Conservation (phyloP, 2,888 invertebrate species). For the Myopa tessellatipennis region DNA sequence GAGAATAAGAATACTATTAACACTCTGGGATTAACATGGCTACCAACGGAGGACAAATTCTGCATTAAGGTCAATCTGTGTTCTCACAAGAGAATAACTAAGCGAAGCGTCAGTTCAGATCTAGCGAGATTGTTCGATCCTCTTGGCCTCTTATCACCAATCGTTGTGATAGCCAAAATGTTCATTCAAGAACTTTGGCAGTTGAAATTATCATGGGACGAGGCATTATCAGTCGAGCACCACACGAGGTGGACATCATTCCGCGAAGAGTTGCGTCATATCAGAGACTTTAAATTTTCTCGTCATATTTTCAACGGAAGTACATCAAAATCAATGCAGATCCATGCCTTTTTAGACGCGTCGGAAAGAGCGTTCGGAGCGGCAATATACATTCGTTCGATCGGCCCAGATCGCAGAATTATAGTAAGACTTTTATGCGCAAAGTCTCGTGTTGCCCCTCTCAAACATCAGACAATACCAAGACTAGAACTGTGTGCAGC, state of each 20-base stretch:
- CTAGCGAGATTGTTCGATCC: no score
- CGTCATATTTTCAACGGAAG: constrained; percentile 30
- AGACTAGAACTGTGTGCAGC: constrained; percentile 20
- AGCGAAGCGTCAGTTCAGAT: no score
- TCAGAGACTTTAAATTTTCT: constrained; percentile 12
- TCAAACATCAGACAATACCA: neutral
- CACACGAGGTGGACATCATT: constrained; percentile 32
- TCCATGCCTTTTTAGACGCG: neutral
- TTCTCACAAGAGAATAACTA: no score
- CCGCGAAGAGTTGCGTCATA: neutral
- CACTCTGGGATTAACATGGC: constrained; percentile 11
- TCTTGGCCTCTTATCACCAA: constrained; percentile 3
- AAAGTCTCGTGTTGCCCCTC: neutral
- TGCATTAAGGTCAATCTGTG: constrained; percentile 6
- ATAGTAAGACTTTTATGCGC: constrained; percentile 7
- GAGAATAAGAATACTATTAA: neutral
- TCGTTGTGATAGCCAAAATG: constrained; percentile 41
- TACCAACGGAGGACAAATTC: constrained; percentile 6
- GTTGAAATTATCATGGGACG: constrained; percentile 42
- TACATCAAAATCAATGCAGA: constrained; percentile 15
- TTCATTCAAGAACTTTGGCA: constrained; percentile 44
- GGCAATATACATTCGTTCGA: constrained; percentile 21
- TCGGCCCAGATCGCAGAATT: neutral
- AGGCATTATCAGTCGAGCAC: constrained; percentile 33
- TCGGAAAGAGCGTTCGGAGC: constrained; percentile 27